Conservation (phyloP, 1,140 invertebrate species). For the Cheumatopsyche charites region DNA sequence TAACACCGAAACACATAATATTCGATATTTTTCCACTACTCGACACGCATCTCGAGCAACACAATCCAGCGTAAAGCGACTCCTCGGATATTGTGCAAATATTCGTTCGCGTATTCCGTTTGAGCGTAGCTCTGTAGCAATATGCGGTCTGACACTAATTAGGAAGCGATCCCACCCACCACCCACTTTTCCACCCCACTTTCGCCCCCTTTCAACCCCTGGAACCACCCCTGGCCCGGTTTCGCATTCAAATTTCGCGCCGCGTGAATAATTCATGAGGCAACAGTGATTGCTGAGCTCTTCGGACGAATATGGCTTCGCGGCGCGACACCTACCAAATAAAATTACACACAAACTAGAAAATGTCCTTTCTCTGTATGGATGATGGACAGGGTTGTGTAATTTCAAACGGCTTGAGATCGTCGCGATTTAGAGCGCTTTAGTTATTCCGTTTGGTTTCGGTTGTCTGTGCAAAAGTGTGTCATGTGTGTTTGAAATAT, state of each 20-base stretch:
- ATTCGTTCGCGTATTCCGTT: slow-evolving; percentile 40
- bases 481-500: too few relatives aligned
- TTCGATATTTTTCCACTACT: too few relatives aligned
- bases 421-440: too few relatives aligned
- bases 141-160: slow-evolving; percentile 42
- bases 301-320: slow-evolving; percentile 36
- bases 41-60: too few relatives aligned
- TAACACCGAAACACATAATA: too few relatives aligned
- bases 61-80: too few relatives aligned
- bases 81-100: slow-evolving; percentile 26
- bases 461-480: too few relatives aligned
- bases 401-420: too few relatives aligned
- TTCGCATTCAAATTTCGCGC: slow-evolving; percentile 38
- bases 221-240: slow-evolving; percentile 2
- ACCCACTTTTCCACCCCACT: not conserved
- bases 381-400: too few relatives aligned
- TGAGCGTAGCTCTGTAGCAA: slow-evolving; percentile 30
- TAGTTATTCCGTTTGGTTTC: too few relatives aligned
- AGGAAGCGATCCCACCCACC: slow-evolving; percentile 20
- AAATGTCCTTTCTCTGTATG: too few relatives aligned
- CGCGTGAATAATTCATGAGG: slow-evolving; percentile 41
- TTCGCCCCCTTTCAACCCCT: not conserved
- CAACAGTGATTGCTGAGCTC: slow-evolving; percentile 37
- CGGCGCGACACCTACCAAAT: slow-evolving; percentile 28
- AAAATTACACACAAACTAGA: slow-evolving; percentile 25